Evolutionary conservation across 2,797 vertebrate genomes (phyloP), one percentile per base, ranked within the genome.

Genomic region (Periophthalmus magnuspinnatus): DNA sequence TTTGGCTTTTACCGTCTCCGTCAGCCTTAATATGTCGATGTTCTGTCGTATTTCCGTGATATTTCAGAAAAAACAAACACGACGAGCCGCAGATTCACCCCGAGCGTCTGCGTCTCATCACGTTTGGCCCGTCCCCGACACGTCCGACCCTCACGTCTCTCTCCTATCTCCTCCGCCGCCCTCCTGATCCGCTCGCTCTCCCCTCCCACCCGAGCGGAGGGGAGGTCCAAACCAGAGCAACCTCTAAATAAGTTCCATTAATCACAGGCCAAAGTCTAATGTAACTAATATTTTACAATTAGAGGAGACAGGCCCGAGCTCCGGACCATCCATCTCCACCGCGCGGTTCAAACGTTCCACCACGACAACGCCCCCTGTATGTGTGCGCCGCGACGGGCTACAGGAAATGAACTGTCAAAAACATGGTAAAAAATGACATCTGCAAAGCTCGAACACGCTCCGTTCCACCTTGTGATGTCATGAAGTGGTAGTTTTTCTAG

Each of bases 281-380:
- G 97, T 98, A 99, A 98, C 97, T 99, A 99, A 99, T 99, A 98
- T 98, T 99, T 99, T 98, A 99, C 97, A 99, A 99, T 99, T 99
- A 99, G 96, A 97, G 97, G 92, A 98, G 97, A 98, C 97, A 98
- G 95, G 94, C 94, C 94, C 92, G 93, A 93, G 95, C 94, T 95
- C 92, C 78, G 89, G 94, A 94, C 95, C 94, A 98, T 97, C 96
- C 95, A 97, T 98, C 96, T 97, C 95, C 93, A 94, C 93, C 94
- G 93, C 95, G 95, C 14, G 41, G 93, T 68, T 70, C 90, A 90
- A 62, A 65, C 76, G 58, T 71, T 69, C 65, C 58, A 19, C 68
- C 69, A 33, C 41, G n/a, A n/a, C n/a, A n/a, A n/a, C 71, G 57
- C 66, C 19, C 28, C 64, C n/a, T 10, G 13, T 45, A 45, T 16